Evolutionary conservation across 2,888 invertebrate genomes (phyloP).

Genomic region (Herminia tarsipennalis): DNA sequence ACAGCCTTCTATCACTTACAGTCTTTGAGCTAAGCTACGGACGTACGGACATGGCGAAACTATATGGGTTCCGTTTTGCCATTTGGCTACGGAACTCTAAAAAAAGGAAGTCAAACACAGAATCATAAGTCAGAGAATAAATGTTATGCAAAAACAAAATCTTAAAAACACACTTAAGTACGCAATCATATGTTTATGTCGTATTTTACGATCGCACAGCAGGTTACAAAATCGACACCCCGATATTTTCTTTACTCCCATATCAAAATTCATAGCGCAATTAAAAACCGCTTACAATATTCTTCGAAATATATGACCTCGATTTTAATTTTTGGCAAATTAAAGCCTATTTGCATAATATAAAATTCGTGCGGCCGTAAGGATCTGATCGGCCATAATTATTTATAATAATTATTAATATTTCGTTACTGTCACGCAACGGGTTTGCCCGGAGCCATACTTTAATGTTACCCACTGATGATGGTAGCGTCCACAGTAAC

Average conservation of each 20-base stretch:
- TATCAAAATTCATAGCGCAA: conserved; percentile 18
- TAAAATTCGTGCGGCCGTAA: conserved; percentile 48
- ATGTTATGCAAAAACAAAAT: not conserved
- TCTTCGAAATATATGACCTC: conserved; percentile 22
- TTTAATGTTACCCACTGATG: conserved; percentile 63
- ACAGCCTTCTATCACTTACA: too few relatives aligned
- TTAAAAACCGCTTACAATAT: conserved; percentile 30
- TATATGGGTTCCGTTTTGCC: too few relatives aligned
- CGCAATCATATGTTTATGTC: not conserved
- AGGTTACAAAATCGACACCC: conserved; percentile 1
- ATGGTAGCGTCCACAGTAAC: conserved; percentile 68
- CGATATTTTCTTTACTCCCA: not conserved
- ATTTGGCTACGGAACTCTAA: too few relatives aligned
- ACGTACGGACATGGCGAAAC: too few relatives aligned
- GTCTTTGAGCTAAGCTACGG: too few relatives aligned
- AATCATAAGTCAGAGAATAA: too few relatives aligned
- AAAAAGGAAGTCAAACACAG: too few relatives aligned
- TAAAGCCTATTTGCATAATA: conserved; percentile 58
- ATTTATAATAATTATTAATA: conserved; percentile 73
- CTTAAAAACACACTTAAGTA: not conserved
- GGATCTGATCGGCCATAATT: conserved; percentile 60
- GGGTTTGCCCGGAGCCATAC: conserved; percentile 52
- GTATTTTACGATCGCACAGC: conserved; percentile 1
- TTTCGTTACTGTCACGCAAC: conserved; percentile 76
- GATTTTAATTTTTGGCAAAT: conserved; percentile 45